phyloP scores from a whole-genome alignment of 2,113 vertebrate species.

The Entosphenus tridentatus region DNA sequence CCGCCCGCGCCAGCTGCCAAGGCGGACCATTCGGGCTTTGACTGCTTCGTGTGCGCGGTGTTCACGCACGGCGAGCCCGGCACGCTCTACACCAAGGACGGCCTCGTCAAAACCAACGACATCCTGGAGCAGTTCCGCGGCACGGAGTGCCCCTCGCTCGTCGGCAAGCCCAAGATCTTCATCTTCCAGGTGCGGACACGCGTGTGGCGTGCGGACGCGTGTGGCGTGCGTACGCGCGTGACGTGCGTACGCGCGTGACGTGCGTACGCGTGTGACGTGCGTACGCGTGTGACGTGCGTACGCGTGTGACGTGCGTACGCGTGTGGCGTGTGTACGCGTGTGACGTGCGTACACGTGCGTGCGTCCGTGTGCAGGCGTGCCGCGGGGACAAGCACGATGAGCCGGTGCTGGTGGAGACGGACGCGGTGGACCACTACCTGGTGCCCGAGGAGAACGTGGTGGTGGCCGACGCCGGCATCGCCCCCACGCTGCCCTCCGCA shows the following conservation, averaged over 20 bases:
- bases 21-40: slow-evolving; percentile 33
- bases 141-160: slow-evolving; percentile 48
- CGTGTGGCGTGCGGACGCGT: no score
- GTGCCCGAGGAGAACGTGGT: slow-evolving; percentile 17
- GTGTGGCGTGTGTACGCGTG: not conserved
- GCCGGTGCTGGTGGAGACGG: slow-evolving; percentile 24
- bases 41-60: slow-evolving; percentile 68
- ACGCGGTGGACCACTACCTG: not conserved
- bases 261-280: not conserved
- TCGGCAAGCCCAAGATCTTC: slow-evolving; percentile 90
- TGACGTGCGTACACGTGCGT: no score
- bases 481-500: slow-evolving; percentile 56
- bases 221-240: no score
- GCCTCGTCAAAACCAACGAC: slow-evolving; percentile 33
- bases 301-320: not conserved
- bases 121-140: slow-evolving; percentile 53
- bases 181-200: slow-evolving; percentile 50
- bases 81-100: slow-evolving; percentile 40
- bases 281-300: not conserved
- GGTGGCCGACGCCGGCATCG: slow-evolving; percentile 39
- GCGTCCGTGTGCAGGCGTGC: slow-evolving; percentile 34
- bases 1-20: slow-evolving; percentile 26
- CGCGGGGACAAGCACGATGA: slow-evolving; percentile 53
- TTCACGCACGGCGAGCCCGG: slow-evolving; percentile 64
- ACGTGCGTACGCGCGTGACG: no score